These are phyloP conservation scores for Agonopterix heracliana DNA, from an alignment of 2,888 invertebrate genomes.

Conservation along the genomic window DNA sequence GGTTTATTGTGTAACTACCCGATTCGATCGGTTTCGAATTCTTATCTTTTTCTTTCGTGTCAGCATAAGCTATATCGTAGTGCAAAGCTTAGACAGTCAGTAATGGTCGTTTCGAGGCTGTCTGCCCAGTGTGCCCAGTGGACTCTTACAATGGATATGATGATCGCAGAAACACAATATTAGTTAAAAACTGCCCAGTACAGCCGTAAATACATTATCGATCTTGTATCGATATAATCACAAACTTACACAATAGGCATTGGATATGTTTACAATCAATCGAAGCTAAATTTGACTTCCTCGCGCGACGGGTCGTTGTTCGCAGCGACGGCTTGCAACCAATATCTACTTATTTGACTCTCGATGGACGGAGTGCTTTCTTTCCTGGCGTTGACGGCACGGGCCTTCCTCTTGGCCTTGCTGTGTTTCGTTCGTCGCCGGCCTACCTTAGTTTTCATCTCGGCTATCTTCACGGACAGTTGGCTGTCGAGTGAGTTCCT, in stretches of 20 bases:
- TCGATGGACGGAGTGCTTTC: slow-evolving; percentile 89
- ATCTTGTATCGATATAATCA: not conserved
- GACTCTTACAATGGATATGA: too few relatives aligned
- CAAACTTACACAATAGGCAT: not conserved
- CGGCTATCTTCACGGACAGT: slow-evolving; percentile 88
- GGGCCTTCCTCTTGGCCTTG: slow-evolving; percentile 60
- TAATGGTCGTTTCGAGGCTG: too few relatives aligned
- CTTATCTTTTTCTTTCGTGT: too few relatives aligned
- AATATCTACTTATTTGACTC: slow-evolving; percentile 83
- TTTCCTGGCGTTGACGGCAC: slow-evolving; percentile 58
- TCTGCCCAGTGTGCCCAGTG: too few relatives aligned
- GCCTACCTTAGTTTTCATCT: slow-evolving; percentile 84
- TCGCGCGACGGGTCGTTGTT: slow-evolving; percentile 75
- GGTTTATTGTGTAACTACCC: too few relatives aligned
- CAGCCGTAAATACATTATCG: too few relatives aligned
- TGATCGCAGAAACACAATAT: too few relatives aligned
- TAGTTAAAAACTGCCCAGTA: too few relatives aligned
- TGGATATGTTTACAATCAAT: slow-evolving; percentile 28
- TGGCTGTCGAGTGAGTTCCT: slow-evolving; percentile 93
- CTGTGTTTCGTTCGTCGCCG: slow-evolving; percentile 66
- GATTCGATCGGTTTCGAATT: too few relatives aligned
- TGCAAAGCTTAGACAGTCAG: too few relatives aligned
- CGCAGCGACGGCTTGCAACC: slow-evolving; percentile 78
- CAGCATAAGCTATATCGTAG: too few relatives aligned
- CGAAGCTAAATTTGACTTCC: slow-evolving; percentile 67